Evolutionary conservation across 2,888 invertebrate genomes (phyloP).

Genomic region (Griposia aprilina): DNA sequence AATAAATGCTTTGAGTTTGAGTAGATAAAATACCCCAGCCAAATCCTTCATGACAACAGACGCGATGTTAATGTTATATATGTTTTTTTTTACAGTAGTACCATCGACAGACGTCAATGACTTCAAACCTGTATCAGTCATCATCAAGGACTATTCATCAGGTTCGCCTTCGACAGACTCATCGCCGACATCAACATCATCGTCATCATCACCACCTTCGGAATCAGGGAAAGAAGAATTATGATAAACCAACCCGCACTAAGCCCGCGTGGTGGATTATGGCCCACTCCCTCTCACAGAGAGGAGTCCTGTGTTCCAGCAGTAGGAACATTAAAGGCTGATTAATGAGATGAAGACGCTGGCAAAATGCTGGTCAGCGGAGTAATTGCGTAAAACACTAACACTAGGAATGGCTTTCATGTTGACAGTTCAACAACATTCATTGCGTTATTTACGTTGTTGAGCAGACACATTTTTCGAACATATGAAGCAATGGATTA

Average conservation of each 20-base stretch:
- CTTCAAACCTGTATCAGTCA: neutral
- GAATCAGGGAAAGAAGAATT: neutral
- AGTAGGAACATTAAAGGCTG: neutral
- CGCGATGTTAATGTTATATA: neutral
- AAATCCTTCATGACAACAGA: neutral
- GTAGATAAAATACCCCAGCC: neutral
- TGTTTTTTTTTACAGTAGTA: neutral
- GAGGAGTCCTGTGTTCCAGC: neutral
- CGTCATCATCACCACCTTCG: neutral
- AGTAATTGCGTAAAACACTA: too few species aligned
- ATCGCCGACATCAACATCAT: neutral
- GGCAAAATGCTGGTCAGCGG: too few species aligned
- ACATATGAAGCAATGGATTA: too few species aligned
- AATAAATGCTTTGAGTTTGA: too few species aligned
- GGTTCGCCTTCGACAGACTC: neutral
- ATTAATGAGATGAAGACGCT: neutral
- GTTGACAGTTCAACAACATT: too few species aligned
- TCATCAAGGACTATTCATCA: conserved; percentile 1
- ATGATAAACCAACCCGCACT: neutral
- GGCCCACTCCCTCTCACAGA: neutral
- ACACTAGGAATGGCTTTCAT: too few species aligned
- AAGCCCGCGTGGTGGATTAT: neutral
- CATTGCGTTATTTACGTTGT: too few species aligned
- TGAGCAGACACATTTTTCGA: too few species aligned
- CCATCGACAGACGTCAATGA: neutral